Conservation (phyloP, 2,797 vertebrate species). For the Choloepus didactylus region DNA sequence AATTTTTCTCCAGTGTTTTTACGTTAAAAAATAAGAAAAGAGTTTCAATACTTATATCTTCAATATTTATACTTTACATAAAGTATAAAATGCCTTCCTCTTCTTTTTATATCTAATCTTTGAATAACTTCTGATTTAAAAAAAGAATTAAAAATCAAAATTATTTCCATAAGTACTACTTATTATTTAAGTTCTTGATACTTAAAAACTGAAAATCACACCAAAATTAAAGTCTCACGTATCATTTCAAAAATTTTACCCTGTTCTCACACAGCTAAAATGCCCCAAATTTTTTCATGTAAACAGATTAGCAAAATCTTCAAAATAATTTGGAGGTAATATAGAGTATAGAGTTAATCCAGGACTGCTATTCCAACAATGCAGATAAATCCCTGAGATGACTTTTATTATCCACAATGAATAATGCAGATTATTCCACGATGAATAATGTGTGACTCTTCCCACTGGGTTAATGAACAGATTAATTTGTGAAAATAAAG, state of each 20-base stretch:
- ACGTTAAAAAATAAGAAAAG: not conserved
- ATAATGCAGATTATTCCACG: not conserved
- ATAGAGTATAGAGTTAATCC: not conserved
- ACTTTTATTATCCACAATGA: not conserved
- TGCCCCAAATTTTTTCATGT: not conserved
- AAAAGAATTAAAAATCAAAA: conserved; percentile 23
- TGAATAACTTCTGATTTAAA: not conserved
- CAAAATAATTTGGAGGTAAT: not conserved
- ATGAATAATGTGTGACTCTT: not conserved
- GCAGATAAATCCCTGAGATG: not conserved
- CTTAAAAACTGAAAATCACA: not conserved
- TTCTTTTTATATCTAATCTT: not conserved
- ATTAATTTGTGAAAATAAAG: not conserved
- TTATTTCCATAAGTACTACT: not conserved
- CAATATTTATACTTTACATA: not conserved
- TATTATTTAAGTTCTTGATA: conserved; percentile 14
- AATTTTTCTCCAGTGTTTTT: not conserved
- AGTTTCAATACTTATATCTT: not conserved
- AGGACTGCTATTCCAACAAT: not conserved
- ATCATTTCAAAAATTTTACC: not conserved
- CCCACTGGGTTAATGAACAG: not conserved
- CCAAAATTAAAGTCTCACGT: not conserved
- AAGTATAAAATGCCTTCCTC: not conserved
- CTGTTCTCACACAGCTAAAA: not conserved
- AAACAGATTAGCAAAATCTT: not conserved